A percentile compares a stretch with the other conserved stretches of the same genome.
These are phyloP conservation scores for Netelia virgata DNA, from an alignment of 2,888 invertebrate genomes.

Conservation along the genomic window DNA sequence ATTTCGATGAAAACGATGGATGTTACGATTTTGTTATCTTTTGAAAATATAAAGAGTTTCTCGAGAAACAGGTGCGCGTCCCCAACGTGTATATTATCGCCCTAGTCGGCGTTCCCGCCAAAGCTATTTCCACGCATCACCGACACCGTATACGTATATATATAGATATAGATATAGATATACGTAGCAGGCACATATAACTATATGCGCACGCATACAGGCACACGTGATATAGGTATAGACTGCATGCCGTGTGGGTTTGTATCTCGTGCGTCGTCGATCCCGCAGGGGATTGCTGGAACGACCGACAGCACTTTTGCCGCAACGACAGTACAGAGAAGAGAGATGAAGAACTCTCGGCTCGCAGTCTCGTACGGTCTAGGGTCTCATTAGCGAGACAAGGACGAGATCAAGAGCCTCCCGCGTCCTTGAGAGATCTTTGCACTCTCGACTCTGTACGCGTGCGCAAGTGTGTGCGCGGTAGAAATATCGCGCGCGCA, in stretches of 20 bases:
- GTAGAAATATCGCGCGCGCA: conserved; percentile 66
- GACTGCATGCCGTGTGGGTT: conserved; percentile 29
- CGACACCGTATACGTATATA: not conserved
- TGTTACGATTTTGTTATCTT: not conserved
- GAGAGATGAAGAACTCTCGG: conserved; percentile 27
- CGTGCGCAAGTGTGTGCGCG: conserved; percentile 72
- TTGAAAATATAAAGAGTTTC: not conserved
- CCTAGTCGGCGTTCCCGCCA: conserved; percentile 1
- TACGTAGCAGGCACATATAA: not conserved
- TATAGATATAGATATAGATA: not conserved
- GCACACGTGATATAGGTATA: conserved; percentile 14
- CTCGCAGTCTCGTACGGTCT: conserved; percentile 59
- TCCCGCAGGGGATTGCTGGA: conserved; percentile 37
- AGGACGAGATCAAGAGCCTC: conserved; percentile 77
- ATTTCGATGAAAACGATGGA: not conserved
- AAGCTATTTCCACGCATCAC: conserved; percentile 35
- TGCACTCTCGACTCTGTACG: conserved; percentile 77
- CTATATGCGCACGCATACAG: not conserved
- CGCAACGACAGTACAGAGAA: conserved; percentile 36
- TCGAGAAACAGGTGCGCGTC: conserved; percentile 41
- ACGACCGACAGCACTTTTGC: conserved; percentile 39
- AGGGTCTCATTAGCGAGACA: conserved; percentile 81
- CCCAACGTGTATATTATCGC: conserved; percentile 24
- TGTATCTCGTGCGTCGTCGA: conserved; percentile 36
- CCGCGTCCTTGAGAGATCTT: conserved; percentile 83